phyloP scores from a whole-genome alignment of 2,888 invertebrate species.

The Lycaena phlaeas region DNA sequence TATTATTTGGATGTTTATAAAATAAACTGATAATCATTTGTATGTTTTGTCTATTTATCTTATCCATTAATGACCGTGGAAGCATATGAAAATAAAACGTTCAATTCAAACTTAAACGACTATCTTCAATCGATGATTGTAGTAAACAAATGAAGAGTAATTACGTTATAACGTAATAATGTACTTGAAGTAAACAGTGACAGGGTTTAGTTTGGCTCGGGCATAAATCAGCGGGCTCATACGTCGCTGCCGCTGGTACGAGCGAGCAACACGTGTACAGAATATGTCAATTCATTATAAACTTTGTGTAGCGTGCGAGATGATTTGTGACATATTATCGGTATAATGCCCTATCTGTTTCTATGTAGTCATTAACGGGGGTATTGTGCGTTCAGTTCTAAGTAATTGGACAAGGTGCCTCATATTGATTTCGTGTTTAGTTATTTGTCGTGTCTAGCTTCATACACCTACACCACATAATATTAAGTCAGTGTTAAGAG shows the following conservation, averaged over 20 bases:
- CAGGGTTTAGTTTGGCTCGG: constrained; percentile 22
- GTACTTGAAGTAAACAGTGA: constrained; percentile 15
- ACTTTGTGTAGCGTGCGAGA: constrained; percentile 61
- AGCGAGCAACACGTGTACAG: constrained; percentile 54
- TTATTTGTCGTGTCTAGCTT: too few species aligned
- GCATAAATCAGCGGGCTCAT: constrained; percentile 21
- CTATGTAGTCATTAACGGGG: constrained; percentile 48
- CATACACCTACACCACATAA: too few species aligned
- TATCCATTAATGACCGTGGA: too few species aligned
- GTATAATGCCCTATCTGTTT: constrained; percentile 61
- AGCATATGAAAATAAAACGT: too few species aligned
- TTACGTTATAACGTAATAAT: constrained; percentile 15
- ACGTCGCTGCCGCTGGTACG: constrained; percentile 27
- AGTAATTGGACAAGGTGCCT: constrained; percentile 53
- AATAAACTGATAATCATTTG: too few species aligned
- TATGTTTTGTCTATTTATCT: too few species aligned
- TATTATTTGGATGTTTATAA: too few species aligned
- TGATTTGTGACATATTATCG: constrained; percentile 71
- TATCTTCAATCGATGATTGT: constrained; percentile 24
- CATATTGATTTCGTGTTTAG: constrained; percentile 43
- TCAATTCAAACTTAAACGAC: too few species aligned
- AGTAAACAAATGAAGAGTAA: constrained; percentile 18
- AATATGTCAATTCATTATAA: constrained; percentile 72
- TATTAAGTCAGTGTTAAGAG: too few species aligned
- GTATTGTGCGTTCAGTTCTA: constrained; percentile 57